Evolutionary conservation across 2,888 invertebrate genomes (phyloP), one percentile per base, ranked within the genome.

Genomic region (Tetranychus truncatus): DNA sequence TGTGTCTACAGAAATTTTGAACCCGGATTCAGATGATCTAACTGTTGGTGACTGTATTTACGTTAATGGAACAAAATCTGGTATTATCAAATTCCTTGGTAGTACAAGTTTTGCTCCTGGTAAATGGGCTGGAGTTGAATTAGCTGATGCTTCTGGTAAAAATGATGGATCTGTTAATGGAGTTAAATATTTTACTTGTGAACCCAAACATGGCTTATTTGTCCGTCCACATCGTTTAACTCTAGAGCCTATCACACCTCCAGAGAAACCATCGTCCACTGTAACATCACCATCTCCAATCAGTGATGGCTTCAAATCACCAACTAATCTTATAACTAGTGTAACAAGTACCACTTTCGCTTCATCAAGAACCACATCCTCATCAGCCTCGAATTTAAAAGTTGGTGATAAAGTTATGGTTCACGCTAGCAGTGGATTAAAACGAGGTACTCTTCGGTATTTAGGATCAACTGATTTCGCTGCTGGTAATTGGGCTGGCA

Each of bases 131-230:
- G 77, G 77, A 18, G 73, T 77, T 44, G 74, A 75, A 18, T 45
- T 77, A 18, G 74, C 74, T 44, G 55, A 74, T n/a, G 34, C 74
- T 18, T 72, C 77, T 7, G 77, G 77, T 44, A 77, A 76, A 72
- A 77, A 77, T 67, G 76, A 77, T 75, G 77, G 77, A 34, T 72
- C 77, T 11, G 76, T 77, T 24, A 71, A 34, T 34, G 76, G 77
- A 11, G 69, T 77, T 5, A 8, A 72, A 9, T 77, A 77, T 75
- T 77, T 77, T 65, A 24, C 46, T 11, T 77, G 76, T 46, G 44
- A 74, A 65, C 66, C 72, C 34, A 76, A 77, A 15, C 65, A 18
- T 74, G 77, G 77, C 20, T 55, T 77, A 3, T 77, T 77, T 73
- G 74, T 74, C 9, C 74, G 76, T 34, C 74, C 76, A 6, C 73